A percentile compares a stretch with the other conserved stretches of the same genome.
phyloP scores from a whole-genome alignment of 1,140 invertebrate genomes.

The Pseudoatta argentina region DNA sequence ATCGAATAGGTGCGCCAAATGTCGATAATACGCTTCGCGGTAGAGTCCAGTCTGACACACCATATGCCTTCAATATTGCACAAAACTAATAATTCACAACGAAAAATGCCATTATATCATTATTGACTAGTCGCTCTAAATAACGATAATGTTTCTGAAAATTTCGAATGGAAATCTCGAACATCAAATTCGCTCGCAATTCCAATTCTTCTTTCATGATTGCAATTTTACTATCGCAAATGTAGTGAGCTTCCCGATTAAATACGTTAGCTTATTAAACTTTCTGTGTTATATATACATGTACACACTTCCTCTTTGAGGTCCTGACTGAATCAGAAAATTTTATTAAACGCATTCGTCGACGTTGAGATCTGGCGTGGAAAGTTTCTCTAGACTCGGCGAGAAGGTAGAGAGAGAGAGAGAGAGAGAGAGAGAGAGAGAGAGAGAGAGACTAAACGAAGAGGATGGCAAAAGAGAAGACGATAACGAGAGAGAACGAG shows the following conservation, averaged over 20 bases:
- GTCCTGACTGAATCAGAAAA: slow-evolving; percentile 24
- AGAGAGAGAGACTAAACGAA: background rate
- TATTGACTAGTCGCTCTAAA: background rate
- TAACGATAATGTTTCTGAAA: slow-evolving; percentile 32
- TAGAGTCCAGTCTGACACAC: slow-evolving; percentile 49
- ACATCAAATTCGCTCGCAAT: background rate
- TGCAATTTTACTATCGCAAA: slow-evolving; percentile 19
- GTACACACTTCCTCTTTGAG: background rate
- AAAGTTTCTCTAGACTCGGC: slow-evolving; percentile 57
- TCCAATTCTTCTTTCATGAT: slow-evolving; percentile 2
- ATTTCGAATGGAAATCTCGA: background rate
- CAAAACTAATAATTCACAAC: slow-evolving; percentile 51
- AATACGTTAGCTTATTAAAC: slow-evolving; percentile 38
- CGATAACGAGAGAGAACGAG: slow-evolving; percentile 28
- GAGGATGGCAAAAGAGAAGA: background rate
- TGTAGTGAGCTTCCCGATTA: background rate
- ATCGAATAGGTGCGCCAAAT: slow-evolving; percentile 74
- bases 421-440: background rate
- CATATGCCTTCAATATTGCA: slow-evolving; percentile 57
- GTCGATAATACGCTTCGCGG: slow-evolving; percentile 72
- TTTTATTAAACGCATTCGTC: slow-evolving; percentile 70
- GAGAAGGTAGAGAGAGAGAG: slow-evolving; percentile 40
- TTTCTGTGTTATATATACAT: background rate
- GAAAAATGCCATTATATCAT: slow-evolving; percentile 34
- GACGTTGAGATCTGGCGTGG: slow-evolving; percentile 55